Evolutionary conservation across 2,797 vertebrate species (phyloP), one percentile per base, ranked within the genome.

Genomic region (Sebastiscus tertius): DNA sequence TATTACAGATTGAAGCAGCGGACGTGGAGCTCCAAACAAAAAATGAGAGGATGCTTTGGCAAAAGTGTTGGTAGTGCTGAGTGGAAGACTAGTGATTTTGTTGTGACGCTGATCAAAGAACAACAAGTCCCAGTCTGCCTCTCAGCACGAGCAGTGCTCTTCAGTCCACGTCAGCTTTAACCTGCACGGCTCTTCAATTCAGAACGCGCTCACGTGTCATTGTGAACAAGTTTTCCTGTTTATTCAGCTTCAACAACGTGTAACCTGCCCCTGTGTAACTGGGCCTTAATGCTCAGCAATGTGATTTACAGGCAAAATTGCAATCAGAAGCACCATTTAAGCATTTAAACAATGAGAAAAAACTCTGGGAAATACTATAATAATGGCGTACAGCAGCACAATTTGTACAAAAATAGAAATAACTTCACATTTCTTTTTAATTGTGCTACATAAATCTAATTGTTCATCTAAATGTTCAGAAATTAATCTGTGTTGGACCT

Each of bases 51-150:
- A 72, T 63, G 29, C 29, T 46, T 64, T 24, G 39, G 49, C 36
- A 66, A 89, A 46, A 74, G 80, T 92, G 79, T 88, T 92, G 93
- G 86, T 88, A 14, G 86, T 90, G 88, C 93, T 92, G 91, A 87
- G 89, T 95, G 94, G 94, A 95, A 95, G 94, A 95, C 94, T 95
- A 95, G 94, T 95, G 94, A 95, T 95, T 95, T 95, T 95, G 94
- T 95, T 95, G 94, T 95, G 94, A 85, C 4, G 83, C 83, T 94
- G 82, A 88, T 94, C 85, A 84, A 87, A 93, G 84, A 94, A 95
- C 94, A 95, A 95, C 94, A 95, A 95, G 91, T 95, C 93, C 93
- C 94, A 95, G 94, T 95, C 94, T 95, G 87, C 94, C 94, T 93
- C 94, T 94, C 82, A 89, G 92, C 89, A 88, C 89, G 77, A 89